phyloP scores from a whole-genome alignment of 1,140 invertebrate genomes.

The Wiebesia pumilae region DNA sequence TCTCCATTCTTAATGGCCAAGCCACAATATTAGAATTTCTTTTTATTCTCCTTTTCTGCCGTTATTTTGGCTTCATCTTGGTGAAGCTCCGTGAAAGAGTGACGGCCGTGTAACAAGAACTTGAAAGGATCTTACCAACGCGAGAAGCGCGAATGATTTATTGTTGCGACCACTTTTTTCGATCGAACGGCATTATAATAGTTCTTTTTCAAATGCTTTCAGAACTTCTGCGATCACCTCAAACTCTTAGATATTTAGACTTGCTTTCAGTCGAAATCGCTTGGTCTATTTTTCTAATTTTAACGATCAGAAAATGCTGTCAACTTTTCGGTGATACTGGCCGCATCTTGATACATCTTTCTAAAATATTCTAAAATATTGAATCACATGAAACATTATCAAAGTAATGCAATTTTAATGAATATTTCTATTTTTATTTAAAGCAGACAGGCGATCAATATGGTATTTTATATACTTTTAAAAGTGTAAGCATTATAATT shows the following conservation, averaged over 20 bases:
- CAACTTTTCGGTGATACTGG: neutral
- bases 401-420: too few relatives aligned
- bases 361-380: neutral
- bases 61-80: neutral
- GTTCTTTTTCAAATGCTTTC: neutral
- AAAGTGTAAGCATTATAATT: neutral
- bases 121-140: slow-evolving; percentile 63
- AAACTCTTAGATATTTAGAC: neutral
- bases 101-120: slow-evolving; percentile 65
- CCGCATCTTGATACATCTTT: neutral
- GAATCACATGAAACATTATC: neutral
- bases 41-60: neutral
- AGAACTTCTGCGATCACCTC: neutral
- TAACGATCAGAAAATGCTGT: neutral
- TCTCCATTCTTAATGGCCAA: neutral
- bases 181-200: slow-evolving; percentile 4
- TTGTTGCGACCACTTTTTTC: slow-evolving; percentile 58
- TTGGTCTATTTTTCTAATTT: neutral
- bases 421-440: too few relatives aligned
- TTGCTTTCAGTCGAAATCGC: neutral
- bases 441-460: too few relatives aligned
- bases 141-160: slow-evolving; percentile 67
- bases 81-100: slow-evolving; percentile 50
- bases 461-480: neutral
- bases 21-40: neutral